Base-by-base conservation (phyloP, 2,797 vertebrate species). In the Chiroxiphia lanceolata region DNA sequence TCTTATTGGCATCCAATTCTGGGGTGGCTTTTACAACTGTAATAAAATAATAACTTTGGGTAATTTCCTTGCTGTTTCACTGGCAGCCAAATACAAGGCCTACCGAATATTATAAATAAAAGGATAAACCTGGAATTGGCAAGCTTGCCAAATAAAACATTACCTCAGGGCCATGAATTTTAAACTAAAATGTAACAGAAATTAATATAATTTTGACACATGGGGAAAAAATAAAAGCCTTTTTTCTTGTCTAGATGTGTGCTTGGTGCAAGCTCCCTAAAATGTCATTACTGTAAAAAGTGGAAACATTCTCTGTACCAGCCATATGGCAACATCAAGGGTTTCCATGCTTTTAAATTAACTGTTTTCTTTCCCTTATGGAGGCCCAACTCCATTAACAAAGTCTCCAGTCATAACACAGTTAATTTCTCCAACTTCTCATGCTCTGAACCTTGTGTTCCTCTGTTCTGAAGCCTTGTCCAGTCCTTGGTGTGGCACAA, bases 71-170 rank as follows among this genome's bases (percentile, higher is more conserved):
- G 61, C 76, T 89, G 4, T 89, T 83, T 88, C n/a, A 45, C 57
- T 53, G 74, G 50, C 54, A 95, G 51, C 44, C 67, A 83, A 76
- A 69, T 60, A 83, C 40, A 87, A 88, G 50, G 19, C 71, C 27
- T 80, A 86, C 40, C 45, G 84, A 95, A 79, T 71, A 70, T 26
- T 51, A 40, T 23, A 84, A 89, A 87, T 82, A 82, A 75, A 95
- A 88, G 50, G 33, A 87, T 74, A 64, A 71, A 64, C 54, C 67
- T 88, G 48, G 78, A 93, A 70, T 18, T 23, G 53, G 51, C 26
- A 85, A 48, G 42, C 50, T 59, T 94, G 84, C 48, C 48, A 83
- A 87, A 84, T 61, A 80, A 85, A 94, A 79, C 63, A 75, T 89
- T 72, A 60, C 69, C 36, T 87, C 57, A 45, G 60, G 36, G 36